These are phyloP conservation scores for Enteromius viviparus DNA, from an alignment of 2,797 vertebrate genomes.

Conservation along the genomic window DNA sequence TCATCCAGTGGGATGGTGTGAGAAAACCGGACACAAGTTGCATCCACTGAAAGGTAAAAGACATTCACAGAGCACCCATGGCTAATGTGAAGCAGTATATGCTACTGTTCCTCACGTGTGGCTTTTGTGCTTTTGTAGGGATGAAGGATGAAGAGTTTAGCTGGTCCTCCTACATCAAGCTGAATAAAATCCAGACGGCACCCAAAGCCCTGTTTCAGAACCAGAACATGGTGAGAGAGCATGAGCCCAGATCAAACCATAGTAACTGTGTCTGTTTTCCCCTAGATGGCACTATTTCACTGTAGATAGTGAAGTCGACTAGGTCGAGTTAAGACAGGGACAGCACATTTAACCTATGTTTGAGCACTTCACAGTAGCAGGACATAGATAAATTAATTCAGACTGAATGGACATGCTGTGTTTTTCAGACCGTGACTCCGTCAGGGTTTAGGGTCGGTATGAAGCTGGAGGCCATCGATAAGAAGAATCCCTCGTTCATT, in stretches of 20 bases:
- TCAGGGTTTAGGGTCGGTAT: constrained; percentile 69
- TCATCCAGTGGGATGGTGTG: constrained; percentile 87
- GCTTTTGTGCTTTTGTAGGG: constrained; percentile 49
- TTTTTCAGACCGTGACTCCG: constrained; percentile 60
- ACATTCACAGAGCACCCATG: too few relatives aligned
- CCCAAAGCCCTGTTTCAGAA: constrained; percentile 69
- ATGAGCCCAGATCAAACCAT: neutral
- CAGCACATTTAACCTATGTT: neutral
- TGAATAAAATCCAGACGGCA: constrained; percentile 65
- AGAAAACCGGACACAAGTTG: constrained; percentile 86
- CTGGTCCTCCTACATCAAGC: constrained; percentile 66
- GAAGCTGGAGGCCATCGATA: constrained; percentile 73
- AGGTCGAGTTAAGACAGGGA: neutral
- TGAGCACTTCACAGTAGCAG: neutral
- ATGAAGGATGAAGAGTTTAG: constrained; percentile 65
- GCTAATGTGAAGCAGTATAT: neutral
- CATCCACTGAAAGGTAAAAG: constrained; percentile 84
- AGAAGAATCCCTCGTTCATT: constrained; percentile 66
- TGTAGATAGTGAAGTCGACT: neutral
- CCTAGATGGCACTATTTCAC: neutral
- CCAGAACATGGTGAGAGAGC: constrained; percentile 63
- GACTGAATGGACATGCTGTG: constrained; percentile 4
- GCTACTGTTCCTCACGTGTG: neutral
- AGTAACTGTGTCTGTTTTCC: neutral
- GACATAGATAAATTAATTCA: neutral